These are phyloP conservation scores for Diarsia rubi DNA, from an alignment of 2,888 invertebrate species.

Conservation along the genomic window DNA sequence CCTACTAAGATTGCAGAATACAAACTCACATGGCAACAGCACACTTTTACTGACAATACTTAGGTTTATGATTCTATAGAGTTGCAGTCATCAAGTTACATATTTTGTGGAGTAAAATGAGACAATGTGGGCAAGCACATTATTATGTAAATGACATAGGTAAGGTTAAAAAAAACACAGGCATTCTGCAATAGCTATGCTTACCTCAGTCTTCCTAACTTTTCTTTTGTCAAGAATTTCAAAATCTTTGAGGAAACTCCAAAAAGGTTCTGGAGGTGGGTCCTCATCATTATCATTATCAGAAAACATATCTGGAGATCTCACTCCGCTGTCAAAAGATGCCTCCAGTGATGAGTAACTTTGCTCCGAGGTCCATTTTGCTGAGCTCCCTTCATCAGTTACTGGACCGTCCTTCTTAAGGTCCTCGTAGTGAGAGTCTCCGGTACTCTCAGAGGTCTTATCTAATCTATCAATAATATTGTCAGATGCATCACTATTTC, in stretches of 20 bases:
- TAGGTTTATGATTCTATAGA: not conserved
- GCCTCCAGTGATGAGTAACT: slow-evolving; percentile 86
- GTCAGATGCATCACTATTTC: slow-evolving; percentile 70
- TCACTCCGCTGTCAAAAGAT: slow-evolving; percentile 87
- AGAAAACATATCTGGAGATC: slow-evolving; percentile 93
- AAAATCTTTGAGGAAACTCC: slow-evolving; percentile 83
- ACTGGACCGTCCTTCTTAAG: slow-evolving; percentile 70
- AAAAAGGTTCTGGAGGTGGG: slow-evolving; percentile 77
- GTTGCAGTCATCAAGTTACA: slow-evolving; percentile 5
- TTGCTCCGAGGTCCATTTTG: slow-evolving; percentile 85
- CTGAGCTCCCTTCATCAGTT: slow-evolving; percentile 75
- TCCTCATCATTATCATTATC: slow-evolving; percentile 89
- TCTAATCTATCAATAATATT: slow-evolving; percentile 73
- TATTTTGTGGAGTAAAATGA: slow-evolving; percentile 4
- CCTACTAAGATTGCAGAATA: slow-evolving; percentile 9
- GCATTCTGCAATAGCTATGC: slow-evolving; percentile 35
- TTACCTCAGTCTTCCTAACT: slow-evolving; percentile 85
- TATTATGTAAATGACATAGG: slow-evolving; percentile 46
- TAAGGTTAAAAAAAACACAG: slow-evolving; percentile 36
- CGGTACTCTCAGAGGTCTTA: slow-evolving; percentile 80
- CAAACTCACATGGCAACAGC: slow-evolving; percentile 10
- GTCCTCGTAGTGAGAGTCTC: slow-evolving; percentile 82
- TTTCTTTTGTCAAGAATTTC: slow-evolving; percentile 84
- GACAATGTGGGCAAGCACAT: slow-evolving; percentile 23
- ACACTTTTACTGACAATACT: not conserved